Percentiles rank a stretch among this genome's conserved stretches.
phyloP scores from a whole-genome alignment of 1,140 invertebrate genomes.

The Papilio helenus region DNA sequence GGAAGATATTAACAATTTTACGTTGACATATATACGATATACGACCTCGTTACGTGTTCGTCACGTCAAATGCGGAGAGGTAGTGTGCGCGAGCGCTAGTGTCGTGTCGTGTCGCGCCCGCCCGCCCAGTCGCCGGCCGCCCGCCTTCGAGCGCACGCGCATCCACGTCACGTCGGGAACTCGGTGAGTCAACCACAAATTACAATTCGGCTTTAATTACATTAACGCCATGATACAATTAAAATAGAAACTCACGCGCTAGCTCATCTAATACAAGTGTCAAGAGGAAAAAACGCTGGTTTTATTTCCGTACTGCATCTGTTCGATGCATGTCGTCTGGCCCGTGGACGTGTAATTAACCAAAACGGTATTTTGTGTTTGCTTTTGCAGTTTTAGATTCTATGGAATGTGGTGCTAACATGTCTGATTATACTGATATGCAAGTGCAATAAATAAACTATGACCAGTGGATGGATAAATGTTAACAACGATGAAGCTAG shows the following conservation, averaged over 20 bases:
- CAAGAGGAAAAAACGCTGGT: slow-evolving; percentile 24
- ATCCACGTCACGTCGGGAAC: slow-evolving; percentile 44
- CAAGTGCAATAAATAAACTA: background rate
- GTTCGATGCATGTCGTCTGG: slow-evolving; percentile 53
- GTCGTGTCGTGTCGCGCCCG: slow-evolving; percentile 59
- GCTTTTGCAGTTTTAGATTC: slow-evolving; percentile 45
- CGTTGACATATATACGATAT: background rate
- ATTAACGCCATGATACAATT: slow-evolving; percentile 41
- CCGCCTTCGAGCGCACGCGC: slow-evolving; percentile 70
- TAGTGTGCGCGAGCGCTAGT: slow-evolving; percentile 42
- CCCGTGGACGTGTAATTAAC: slow-evolving; percentile 64
- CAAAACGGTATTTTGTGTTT: slow-evolving; percentile 63
- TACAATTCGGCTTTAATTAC: slow-evolving; percentile 49
- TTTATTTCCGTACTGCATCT: slow-evolving; percentile 59
- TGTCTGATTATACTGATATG: background rate
- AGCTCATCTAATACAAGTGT: slow-evolving; percentile 26
- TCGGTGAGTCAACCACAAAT: slow-evolving; percentile 59
- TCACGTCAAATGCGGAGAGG: slow-evolving; percentile 43
- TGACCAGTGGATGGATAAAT: too few relatives aligned
- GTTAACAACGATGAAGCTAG: too few relatives aligned
- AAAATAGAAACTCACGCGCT: slow-evolving; percentile 37
- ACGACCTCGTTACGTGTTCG: slow-evolving; percentile 45
- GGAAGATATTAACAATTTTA: background rate
- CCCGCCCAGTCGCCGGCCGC: slow-evolving; percentile 77
- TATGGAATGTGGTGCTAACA: slow-evolving; percentile 25